Evolutionary conservation across 2,888 invertebrate genomes (phyloP).

Genomic region (Pristionchus maxplancki): DNA sequence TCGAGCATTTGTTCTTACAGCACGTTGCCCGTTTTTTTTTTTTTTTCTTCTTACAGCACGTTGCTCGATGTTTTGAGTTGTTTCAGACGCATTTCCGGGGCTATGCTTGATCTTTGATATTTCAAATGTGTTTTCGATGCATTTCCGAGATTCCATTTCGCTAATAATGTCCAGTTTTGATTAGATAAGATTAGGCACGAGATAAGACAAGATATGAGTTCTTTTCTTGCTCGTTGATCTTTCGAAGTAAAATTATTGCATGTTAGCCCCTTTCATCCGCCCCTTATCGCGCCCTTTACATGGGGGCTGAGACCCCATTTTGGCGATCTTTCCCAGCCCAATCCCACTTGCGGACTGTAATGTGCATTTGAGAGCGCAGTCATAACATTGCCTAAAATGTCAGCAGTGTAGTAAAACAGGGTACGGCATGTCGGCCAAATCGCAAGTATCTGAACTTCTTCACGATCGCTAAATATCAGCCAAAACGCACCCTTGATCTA

Average conservation of each 20-base stretch:
- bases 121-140: too few species aligned
- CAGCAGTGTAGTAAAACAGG: neutral
- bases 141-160: too few species aligned
- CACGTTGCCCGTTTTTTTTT: too few species aligned
- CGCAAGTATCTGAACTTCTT: neutral
- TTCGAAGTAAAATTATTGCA: neutral
- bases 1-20: conserved; percentile 23
- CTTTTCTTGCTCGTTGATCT: too few species aligned
- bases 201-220: too few species aligned
- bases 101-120: too few species aligned
- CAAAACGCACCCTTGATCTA: too few species aligned
- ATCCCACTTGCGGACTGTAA: neutral
- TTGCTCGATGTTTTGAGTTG: neutral
- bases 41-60: neutral
- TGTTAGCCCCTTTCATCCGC: neutral
- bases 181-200: too few species aligned
- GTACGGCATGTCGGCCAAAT: neutral
- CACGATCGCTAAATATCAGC: neutral
- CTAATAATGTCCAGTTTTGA: too few species aligned
- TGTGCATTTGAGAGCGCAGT: neutral
- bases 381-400: neutral
- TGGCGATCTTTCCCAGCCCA: neutral
- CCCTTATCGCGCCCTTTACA: neutral
- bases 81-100: neutral
- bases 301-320: neutral